These are phyloP conservation scores for Troilus luridus DNA, from an alignment of 2,888 invertebrate genomes.

Conservation along the genomic window DNA sequence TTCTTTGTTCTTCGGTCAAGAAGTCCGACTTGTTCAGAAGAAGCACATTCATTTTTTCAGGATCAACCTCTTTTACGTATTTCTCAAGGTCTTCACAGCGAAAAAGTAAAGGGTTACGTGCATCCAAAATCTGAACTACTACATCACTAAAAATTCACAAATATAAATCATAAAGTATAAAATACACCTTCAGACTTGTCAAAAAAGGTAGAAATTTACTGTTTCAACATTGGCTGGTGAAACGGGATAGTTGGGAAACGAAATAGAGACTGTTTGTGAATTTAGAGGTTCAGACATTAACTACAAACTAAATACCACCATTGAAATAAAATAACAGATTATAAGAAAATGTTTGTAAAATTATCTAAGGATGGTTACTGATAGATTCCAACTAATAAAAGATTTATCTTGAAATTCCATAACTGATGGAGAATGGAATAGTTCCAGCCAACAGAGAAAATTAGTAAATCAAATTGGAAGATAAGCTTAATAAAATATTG, in stretches of 20 bases:
- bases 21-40: slow-evolving; percentile 97
- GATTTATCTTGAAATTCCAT: neutral
- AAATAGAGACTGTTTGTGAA: no score
- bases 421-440: neutral
- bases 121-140: slow-evolving; percentile 95
- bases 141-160: slow-evolving; percentile 79
- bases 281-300: no score
- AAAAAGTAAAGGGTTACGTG: slow-evolving; percentile 94
- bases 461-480: neutral
- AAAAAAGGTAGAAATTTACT: neutral
- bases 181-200: neutral
- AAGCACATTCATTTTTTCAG: slow-evolving; percentile 83
- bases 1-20: slow-evolving; percentile 83
- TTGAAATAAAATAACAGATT: no score
- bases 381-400: no score
- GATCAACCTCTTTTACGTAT: slow-evolving; percentile 84
- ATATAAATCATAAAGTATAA: neutral
- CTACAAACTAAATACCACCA: no score
- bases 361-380: no score
- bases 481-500: neutral
- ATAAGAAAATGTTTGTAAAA: no score
- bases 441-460: neutral
- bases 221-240: neutral
- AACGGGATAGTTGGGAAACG: no score
- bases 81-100: slow-evolving; percentile 92